Evolutionary conservation across 1,140 invertebrate species (phyloP).

Genomic region (Trigoniulus corallinus): DNA sequence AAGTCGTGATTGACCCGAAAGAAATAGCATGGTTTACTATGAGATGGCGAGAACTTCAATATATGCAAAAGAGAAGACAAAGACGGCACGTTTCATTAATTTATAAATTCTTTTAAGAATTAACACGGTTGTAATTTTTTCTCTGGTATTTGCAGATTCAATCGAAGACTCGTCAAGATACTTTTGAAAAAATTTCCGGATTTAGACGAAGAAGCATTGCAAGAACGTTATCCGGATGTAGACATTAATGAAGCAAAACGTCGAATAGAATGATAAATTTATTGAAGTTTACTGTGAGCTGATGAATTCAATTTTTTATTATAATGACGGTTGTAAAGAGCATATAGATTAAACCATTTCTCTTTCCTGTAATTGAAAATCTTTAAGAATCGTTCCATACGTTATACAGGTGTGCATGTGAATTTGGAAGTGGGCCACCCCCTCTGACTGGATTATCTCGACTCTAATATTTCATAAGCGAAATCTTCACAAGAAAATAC

Average conservation of each 20-base stretch:
- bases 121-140: background rate
- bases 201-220: conserved; percentile 48
- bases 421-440: too few species aligned
- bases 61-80: background rate
- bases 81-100: background rate
- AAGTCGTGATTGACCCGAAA: background rate
- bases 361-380: too few species aligned
- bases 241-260: conserved; percentile 36
- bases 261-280: too few species aligned
- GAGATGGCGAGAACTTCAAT: conserved; percentile 8
- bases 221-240: conserved; percentile 54
- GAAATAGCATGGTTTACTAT: conserved; percentile 13
- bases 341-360: too few species aligned
- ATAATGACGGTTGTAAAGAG: too few species aligned
- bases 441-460: too few species aligned
- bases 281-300: too few species aligned
- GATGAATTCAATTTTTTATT: too few species aligned
- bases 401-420: too few species aligned
- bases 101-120: background rate
- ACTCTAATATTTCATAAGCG: too few species aligned
- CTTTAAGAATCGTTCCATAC: too few species aligned
- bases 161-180: conserved; percentile 43
- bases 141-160: conserved; percentile 31
- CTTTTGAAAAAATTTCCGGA: conserved; percentile 57
- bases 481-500: too few species aligned